Base-by-base conservation (phyloP, 2,888 invertebrate genomes). In the Caradrina kadenii region DNA sequence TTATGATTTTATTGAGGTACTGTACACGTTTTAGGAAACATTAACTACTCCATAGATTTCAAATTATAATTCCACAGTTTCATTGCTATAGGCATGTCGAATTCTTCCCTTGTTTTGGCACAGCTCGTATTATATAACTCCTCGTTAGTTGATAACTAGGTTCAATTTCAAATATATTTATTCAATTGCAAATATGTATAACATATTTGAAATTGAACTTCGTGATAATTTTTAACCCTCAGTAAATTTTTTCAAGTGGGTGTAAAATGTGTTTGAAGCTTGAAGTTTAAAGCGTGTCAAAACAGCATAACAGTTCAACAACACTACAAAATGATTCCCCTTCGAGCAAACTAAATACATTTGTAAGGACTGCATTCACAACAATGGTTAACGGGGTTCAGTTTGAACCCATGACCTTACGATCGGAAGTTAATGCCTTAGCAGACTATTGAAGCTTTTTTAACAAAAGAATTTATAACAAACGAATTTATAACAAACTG, bases 1-100 rank as follows among this genome's bases (percentile, higher is more conserved):
- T 80, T 39, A 2, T 22, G 56, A 59, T 58, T 71, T 73, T 73
- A 80, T 73, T 71, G 31, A 61, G n/a, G 39, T 58, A 31, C 35
- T 48, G 19, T 0, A 49, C 35, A 53, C 52, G 26, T 63, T 49
- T 62, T 26, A 65, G 21, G 45, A 61, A 65, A 48, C 6, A 58
- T 45, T 69, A 19, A 49, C n/a, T 19, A 7, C 8, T 19, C 8
- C 2, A n/a, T n/a, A n/a, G 19, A 7, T 49, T n/a, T 8, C 19
- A 19, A 2, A n/a, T 49, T 4, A 17, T 49, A n/a, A 7, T n/a
- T 17, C 48, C n/a, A 7, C 48, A 48, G 48, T 45, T 45, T 39
- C 7, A 7, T 39, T 39, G 11, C 39, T 39, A 39, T 39, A 11
- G 7, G 8, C 8, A 35, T 35, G 35, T 35, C 7, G 15, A 42